Percentiles rank a stretch among this genome's conserved stretches.
Evolutionary conservation across 2,888 invertebrate species (phyloP).

Genomic region (Dicranocentrus wangi): DNA sequence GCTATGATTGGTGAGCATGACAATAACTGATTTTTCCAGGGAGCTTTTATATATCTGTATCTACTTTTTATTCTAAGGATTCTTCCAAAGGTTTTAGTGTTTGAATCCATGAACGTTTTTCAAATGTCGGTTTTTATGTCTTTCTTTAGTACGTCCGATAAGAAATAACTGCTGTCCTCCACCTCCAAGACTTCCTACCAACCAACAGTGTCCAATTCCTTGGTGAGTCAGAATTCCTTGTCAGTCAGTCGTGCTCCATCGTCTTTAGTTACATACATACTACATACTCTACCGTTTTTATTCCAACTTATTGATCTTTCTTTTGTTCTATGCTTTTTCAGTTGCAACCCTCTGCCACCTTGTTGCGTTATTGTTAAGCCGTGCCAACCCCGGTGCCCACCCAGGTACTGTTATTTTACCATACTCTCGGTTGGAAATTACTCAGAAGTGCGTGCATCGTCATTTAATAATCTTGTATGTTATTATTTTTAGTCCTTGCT

Average conservation of each 20-base stretch:
- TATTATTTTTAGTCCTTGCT: conserved; percentile 62
- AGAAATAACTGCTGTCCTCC: conserved; percentile 69
- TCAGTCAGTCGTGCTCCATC: background rate
- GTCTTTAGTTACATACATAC: background rate
- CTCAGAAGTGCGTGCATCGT: background rate
- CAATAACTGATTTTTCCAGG: background rate
- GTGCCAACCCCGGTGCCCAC: conserved; percentile 57
- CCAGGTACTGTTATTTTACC: too few species aligned
- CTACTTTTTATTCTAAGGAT: too few species aligned
- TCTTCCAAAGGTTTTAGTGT: too few species aligned
- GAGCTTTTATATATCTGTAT: background rate
- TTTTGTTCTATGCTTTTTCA: conserved; percentile 16
- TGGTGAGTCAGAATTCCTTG: conserved; percentile 40
- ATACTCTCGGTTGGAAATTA: background rate
- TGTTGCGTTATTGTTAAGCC: conserved; percentile 67
- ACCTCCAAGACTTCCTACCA: conserved; percentile 57
- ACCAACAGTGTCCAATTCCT: conserved; percentile 60
- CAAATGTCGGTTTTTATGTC: too few species aligned
- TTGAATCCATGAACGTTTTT: too few species aligned
- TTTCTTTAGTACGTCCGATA: conserved; percentile 64
- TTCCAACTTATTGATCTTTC: background rate
- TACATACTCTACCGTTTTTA: background rate
- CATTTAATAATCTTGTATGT: too few species aligned
- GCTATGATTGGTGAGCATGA: conserved; percentile 40
- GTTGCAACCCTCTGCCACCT: conserved; percentile 69